Base-by-base conservation (phyloP, 2,888 invertebrate genomes). In the Brachypalpus laphriformis region DNA sequence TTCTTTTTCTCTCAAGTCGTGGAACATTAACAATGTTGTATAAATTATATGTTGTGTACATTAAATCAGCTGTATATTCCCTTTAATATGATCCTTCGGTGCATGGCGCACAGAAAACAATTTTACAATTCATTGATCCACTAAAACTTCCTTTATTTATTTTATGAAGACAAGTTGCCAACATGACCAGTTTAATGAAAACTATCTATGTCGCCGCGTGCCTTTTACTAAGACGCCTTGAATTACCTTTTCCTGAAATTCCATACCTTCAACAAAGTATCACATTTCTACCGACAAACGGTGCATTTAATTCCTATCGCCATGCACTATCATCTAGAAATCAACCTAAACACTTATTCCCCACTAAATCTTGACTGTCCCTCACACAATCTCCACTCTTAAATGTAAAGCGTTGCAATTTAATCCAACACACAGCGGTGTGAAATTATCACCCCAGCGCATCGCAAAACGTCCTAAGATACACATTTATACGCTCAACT, bases 391-490 rank as follows among this genome's bases (percentile, higher is more conserved):
- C 16, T 49, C n/a, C n/a, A n/a, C n/a, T n/a, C n/a, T n/a, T 45
- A 47, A 28, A n/a, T 28, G 37, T 18, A 49, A 54, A 51, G 8
- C 34, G 18, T 22, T n/a, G 34, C 45, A 65, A 37, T 14, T 37
- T 14, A 5, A 49, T 47, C n/a, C 42, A 31, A 61, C 51, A 47
- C 37, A 4, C 34, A 56, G 57, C 56, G 80, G 78, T 80, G 80
- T 74, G 80, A 83, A 83, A 80, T 63, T 37, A 83, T 78, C 74
- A 68, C 82, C 47, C 61, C 20, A 68, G 45, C 25, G n/a, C 40
- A 70, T 83, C 68, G 65, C 57, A 75, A 80, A 74, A 63, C 80
- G 37, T 70, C 75, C 80, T 63, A 45, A 63, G 72, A 16, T 56
- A 63, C 61, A 83, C 40, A 83, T 68, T 74, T 45, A 25, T 25